phyloP scores from a whole-genome alignment of 2,888 invertebrate genomes.

The Drosophila aldrichi region DNA sequence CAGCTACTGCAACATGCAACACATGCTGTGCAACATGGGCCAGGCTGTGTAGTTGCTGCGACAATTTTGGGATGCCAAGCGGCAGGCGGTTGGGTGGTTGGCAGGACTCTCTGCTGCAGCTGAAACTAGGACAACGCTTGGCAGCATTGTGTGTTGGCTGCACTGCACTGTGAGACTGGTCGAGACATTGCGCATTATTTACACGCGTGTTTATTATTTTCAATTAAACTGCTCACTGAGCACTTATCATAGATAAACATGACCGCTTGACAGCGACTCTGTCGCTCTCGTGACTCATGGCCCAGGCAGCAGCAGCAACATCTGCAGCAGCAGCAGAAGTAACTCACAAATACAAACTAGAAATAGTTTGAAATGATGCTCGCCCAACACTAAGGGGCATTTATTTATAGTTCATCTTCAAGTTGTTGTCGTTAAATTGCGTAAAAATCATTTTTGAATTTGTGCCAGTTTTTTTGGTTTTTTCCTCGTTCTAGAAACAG shows the following conservation, averaged over 20 bases:
- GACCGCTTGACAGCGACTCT: slow-evolving; percentile 16
- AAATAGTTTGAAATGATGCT: slow-evolving; percentile 56
- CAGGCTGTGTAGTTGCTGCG: slow-evolving; percentile 57
- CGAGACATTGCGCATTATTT: slow-evolving; percentile 70
- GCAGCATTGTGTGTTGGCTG: slow-evolving; percentile 28
- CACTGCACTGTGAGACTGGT: slow-evolving; percentile 36
- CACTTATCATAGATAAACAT: slow-evolving; percentile 69
- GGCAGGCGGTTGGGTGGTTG: background rate
- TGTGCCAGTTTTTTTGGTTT: slow-evolving; percentile 65
- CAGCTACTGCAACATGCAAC: slow-evolving; percentile 74
- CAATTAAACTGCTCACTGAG: slow-evolving; percentile 68
- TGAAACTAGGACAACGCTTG: slow-evolving; percentile 47
- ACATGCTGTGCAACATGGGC: slow-evolving; percentile 78
- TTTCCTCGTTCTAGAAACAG: slow-evolving; percentile 53
- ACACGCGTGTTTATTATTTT: slow-evolving; percentile 80
- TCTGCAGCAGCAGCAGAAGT: slow-evolving; percentile 29
- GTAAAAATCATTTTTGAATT: slow-evolving; percentile 79
- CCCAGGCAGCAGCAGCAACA: slow-evolving; percentile 16
- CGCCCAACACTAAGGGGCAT: slow-evolving; percentile 59
- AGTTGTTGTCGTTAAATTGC: slow-evolving; percentile 79
- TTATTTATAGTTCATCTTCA: slow-evolving; percentile 76
- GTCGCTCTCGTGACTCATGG: slow-evolving; percentile 60
- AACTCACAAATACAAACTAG: slow-evolving; percentile 58
- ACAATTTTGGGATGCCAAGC: slow-evolving; percentile 48
- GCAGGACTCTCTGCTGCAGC: slow-evolving; percentile 35